Evolutionary conservation across 2,888 invertebrate genomes (phyloP).

Genomic region (Aelia acuminata): DNA sequence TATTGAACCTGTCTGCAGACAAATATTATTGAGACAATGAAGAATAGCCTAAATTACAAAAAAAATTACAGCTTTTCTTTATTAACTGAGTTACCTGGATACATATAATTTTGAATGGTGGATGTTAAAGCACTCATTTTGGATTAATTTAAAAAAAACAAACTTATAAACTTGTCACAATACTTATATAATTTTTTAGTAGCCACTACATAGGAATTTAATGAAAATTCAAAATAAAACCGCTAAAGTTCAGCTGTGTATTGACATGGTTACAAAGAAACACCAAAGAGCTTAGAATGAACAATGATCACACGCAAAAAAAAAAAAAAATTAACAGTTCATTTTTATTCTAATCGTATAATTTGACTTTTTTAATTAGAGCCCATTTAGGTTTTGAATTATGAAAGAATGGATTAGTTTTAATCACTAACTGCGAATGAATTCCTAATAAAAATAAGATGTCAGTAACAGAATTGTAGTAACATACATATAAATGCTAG

Average conservation of each 20-base stretch:
- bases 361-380: too few species aligned
- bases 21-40: not conserved
- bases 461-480: too few species aligned
- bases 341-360: not conserved
- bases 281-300: not conserved
- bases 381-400: too few species aligned
- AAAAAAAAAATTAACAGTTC: too few species aligned
- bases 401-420: too few species aligned
- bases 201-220: not conserved
- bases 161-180: not conserved
- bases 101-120: slow-evolving; percentile 49
- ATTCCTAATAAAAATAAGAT: too few species aligned
- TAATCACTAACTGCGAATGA: too few species aligned
- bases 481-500: too few species aligned
- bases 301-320: not conserved
- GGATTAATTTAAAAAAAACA: not conserved
- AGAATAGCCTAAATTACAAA: not conserved
- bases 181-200: slow-evolving; percentile 1
- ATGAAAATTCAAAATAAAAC: slow-evolving; percentile 15
- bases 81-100: slow-evolving; percentile 31
- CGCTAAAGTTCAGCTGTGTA: slow-evolving; percentile 33
- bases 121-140: slow-evolving; percentile 49
- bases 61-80: not conserved
- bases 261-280: not conserved
- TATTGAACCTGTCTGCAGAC: not conserved